Base-by-base conservation (phyloP, 2,113 vertebrate species). In the Promerops cafer region DNA sequence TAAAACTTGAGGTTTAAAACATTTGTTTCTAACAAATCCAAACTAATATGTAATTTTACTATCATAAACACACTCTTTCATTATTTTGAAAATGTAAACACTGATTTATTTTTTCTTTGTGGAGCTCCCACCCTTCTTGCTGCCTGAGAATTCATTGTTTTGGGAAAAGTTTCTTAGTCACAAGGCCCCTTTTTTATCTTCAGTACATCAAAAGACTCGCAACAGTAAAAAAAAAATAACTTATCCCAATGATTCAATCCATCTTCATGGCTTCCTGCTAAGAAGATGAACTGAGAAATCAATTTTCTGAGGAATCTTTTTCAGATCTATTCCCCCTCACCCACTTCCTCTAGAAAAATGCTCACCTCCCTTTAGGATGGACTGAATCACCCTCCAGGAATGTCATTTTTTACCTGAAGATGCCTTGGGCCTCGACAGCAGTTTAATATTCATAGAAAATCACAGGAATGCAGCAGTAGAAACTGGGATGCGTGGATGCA, bases 381-480 rank as follows among this genome's bases (percentile, higher is more conserved):
- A 83, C 82, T 45, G 79, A 93, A 87, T 76, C 49, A 61, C 33
- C 54, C 54, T 90, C 54, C 16, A 88, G 79, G 39, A 83, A 70
- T 66, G 63, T 54, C 3, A 63, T 54, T 83, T 92, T 88, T 93
- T 74, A 82, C 80, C 75, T 93, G 68, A 54, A 5, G 47, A 30
- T 30, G 37, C 47, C 57, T 53, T 61, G 53, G 44, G 71, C 45
- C 33, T 54, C 35, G 2, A 63, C 45, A 74, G 66, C 18, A 88
- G 37, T 66, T 97, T 88, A 94, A 86, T 90, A 95, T 97, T 97
- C 83, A 95, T 93, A 88, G 83, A 86, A 92, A 90, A 93, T 94
- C 85, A 44, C 23, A 80, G 68, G 75, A 94, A 83, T 88, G 20
- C 90, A 92, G 11, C 14, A 66, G 63, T 8, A 86, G 30, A 77